These are phyloP conservation scores for Artemia sp. DNA, from an alignment of 2,888 invertebrate species.

Conservation along the genomic window DNA sequence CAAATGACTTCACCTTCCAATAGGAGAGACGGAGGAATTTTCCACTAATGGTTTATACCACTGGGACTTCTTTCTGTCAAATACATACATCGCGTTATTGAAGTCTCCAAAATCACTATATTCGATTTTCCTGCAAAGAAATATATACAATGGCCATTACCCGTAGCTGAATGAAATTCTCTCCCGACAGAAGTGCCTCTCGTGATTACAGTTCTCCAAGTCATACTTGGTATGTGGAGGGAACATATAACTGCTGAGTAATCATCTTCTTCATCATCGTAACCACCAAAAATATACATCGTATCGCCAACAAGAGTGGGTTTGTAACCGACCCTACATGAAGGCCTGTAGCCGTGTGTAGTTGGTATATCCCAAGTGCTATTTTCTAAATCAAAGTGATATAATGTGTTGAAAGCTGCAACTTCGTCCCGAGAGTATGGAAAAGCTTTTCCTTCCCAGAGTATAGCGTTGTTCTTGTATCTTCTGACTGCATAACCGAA, in stretches of 20 bases:
- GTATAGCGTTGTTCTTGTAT: too few relatives aligned
- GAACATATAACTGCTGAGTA: slow-evolving; percentile 63
- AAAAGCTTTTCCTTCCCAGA: too few relatives aligned
- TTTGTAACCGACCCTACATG: slow-evolving; percentile 76
- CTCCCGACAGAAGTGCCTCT: slow-evolving; percentile 47
- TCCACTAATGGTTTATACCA: slow-evolving; percentile 48
- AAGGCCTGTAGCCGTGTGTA: slow-evolving; percentile 52
- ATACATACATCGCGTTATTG: slow-evolving; percentile 35
- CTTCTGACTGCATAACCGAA: too few relatives aligned
- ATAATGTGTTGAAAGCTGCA: too few relatives aligned
- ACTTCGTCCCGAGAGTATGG: too few relatives aligned
- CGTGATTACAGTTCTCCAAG: too few relatives aligned
- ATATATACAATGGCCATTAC: slow-evolving; percentile 59
- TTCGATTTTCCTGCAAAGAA: slow-evolving; percentile 73
- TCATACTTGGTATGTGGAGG: slow-evolving; percentile 37
- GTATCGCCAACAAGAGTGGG: slow-evolving; percentile 57
- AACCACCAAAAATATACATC: slow-evolving; percentile 84
- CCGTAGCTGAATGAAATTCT: slow-evolving; percentile 75
- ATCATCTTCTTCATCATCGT: slow-evolving; percentile 60
- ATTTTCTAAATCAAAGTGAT: background rate
- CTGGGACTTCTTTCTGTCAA: slow-evolving; percentile 49
- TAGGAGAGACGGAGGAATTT: slow-evolving; percentile 42
- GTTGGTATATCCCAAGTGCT: slow-evolving; percentile 45
- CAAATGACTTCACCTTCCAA: slow-evolving; percentile 73
- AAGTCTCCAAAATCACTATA: slow-evolving; percentile 28